These are phyloP conservation scores for Dermochelys coriacea DNA, from an alignment of 2,797 vertebrate species.

Conservation along the genomic window DNA sequence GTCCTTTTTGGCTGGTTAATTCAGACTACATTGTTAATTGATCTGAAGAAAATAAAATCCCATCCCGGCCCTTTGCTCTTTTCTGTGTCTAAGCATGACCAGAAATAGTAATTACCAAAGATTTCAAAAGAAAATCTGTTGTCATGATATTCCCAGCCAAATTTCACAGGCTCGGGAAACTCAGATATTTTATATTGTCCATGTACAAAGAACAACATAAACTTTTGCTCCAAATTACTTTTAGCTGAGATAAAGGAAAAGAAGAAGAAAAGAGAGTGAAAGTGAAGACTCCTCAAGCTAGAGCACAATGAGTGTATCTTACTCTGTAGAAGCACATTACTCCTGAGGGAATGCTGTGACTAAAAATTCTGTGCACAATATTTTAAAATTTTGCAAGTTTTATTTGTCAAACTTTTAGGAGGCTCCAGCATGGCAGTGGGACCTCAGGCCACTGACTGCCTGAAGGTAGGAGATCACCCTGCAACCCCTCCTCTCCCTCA, in stretches of 20 bases:
- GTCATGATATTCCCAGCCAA: neutral
- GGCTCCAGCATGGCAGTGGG: too few relatives aligned
- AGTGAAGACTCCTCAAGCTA: neutral
- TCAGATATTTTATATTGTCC: neutral
- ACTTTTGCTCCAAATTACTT: neutral
- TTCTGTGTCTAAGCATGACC: neutral
- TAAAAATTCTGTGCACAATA: too few relatives aligned
- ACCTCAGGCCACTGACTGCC: too few relatives aligned
- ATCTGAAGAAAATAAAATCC: neutral
- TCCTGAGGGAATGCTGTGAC: too few relatives aligned
- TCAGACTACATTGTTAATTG: neutral
- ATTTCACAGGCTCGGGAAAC: neutral
- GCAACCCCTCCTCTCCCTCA: too few relatives aligned
- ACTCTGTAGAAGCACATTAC: neutral
- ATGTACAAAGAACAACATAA: neutral
- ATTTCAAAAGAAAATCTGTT: neutral
- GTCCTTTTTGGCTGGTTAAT: neutral
- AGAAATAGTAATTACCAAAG: neutral
- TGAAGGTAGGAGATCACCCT: too few relatives aligned
- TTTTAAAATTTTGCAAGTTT: too few relatives aligned
- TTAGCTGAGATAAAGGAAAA: neutral
- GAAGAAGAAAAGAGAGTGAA: neutral
- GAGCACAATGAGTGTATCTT: neutral
- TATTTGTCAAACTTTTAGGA: too few relatives aligned
- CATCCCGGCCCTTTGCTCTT: neutral